Evolutionary conservation across 2,113 vertebrate species (phyloP), one percentile per base, ranked within the genome.

Genomic region (Vicugna pacos): DNA sequence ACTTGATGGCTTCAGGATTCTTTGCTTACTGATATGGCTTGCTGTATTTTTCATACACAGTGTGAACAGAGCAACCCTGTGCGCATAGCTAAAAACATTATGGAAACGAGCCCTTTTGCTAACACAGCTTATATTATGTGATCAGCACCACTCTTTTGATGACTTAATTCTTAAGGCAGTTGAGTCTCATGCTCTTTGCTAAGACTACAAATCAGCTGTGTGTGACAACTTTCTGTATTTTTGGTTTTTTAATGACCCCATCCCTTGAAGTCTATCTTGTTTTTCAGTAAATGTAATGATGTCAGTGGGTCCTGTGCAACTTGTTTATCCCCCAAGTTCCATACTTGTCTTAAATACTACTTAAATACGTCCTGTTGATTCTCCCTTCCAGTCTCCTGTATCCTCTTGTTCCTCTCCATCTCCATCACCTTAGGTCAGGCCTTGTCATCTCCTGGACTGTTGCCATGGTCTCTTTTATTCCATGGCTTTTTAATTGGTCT

Each of bases 201-300:
- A 30, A 77, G 67, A 90, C 42, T 80, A 17, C 32, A 93, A 35
- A 76, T 81, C 11, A 72, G 22, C 85, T 62, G 46, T 91, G 14
- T 77, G 11, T 64, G 79, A 50, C 38, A 46, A 42, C 83, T 38
- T 93, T 94, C 35, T 82, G 9, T 85, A 28, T 72, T 58, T 90
- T 56, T 16, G 2, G 52, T 73, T 58, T 76, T 52, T 60, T 75
- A 83, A 92, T 56, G 38, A 50, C 50, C 14, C 19, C 1, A 60
- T 75, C 6, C 50, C 7, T 82, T 67, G 72, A 65, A 22, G 13
- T 86, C 24, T 89, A 3, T 90, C 75, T 96, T 89, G 14, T 38
- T 95, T 81, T 83, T 91, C 17, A 60, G 60, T 82, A 58, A 89
- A n/a, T 95, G 48, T 94, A 38, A 77, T 91, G n/a, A 90, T 81